Evolutionary conservation across 2,797 vertebrate species (phyloP).

Genomic region (Alca torda): DNA sequence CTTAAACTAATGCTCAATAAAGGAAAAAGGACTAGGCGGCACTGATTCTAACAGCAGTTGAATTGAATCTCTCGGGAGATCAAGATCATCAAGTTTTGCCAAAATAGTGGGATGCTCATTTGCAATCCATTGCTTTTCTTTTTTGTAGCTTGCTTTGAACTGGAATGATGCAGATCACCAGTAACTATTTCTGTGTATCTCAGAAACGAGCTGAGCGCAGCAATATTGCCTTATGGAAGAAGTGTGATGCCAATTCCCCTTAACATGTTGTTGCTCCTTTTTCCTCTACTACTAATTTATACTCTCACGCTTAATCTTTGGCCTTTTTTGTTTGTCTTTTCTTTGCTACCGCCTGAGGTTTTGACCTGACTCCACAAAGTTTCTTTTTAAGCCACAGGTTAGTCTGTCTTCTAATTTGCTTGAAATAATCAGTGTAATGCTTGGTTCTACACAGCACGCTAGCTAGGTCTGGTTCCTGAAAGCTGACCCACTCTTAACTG

Average conservation of each 20-base stretch:
- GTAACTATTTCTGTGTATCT: background rate
- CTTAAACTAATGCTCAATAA: background rate
- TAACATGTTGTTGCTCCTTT: constrained; percentile 25
- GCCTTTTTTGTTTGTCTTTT: constrained; percentile 51
- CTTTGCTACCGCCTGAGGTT: constrained; percentile 69
- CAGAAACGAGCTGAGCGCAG: background rate
- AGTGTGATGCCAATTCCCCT: background rate
- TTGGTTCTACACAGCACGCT: constrained; percentile 14
- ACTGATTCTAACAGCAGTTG: background rate
- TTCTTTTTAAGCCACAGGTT: constrained; percentile 74
- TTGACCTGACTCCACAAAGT: constrained; percentile 68
- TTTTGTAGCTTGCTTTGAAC: constrained; percentile 9
- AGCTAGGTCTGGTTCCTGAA: constrained; percentile 26
- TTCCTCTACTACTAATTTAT: constrained; percentile 55
- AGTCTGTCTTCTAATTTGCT: constrained; percentile 59
- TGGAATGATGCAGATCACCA: background rate
- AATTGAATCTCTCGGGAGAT: background rate
- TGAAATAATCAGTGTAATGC: constrained; percentile 34
- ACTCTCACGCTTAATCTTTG: constrained; percentile 65
- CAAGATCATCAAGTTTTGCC: background rate
- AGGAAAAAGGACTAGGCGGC: background rate
- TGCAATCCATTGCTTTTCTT: constrained; percentile 6
- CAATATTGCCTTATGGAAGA: background rate
- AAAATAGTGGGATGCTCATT: background rate
- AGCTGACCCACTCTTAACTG: constrained; percentile 11